A percentile compares a stretch with the other conserved stretches of the same genome.
Evolutionary conservation across 2,113 vertebrate genomes (phyloP).

Genomic region (Neogobius melanostomus): DNA sequence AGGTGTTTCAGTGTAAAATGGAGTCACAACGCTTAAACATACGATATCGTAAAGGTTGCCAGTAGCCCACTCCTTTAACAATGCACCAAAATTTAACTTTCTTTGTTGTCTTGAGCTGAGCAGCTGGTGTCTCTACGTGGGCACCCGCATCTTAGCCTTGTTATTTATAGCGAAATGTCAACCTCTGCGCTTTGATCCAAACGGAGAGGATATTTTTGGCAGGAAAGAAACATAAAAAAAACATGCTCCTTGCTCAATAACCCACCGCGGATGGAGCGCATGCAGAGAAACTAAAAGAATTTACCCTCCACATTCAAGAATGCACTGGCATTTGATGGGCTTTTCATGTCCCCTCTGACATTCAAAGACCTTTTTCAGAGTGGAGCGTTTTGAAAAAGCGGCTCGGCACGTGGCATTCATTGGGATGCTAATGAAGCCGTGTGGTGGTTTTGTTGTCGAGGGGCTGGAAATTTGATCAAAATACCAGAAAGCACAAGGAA

Average conservation of each 20-base stretch:
- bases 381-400: slow-evolving; percentile 32
- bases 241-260: background rate
- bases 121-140: slow-evolving; percentile 2
- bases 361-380: slow-evolving; percentile 56
- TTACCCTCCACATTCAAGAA: slow-evolving; percentile 1
- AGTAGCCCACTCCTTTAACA: background rate
- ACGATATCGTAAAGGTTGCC: no score
- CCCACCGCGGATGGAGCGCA: slow-evolving; percentile 13
- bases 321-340: slow-evolving; percentile 56
- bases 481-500: slow-evolving; percentile 6
- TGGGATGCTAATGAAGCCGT: slow-evolving; percentile 43
- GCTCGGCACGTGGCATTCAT: slow-evolving; percentile 60
- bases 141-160: slow-evolving; percentile 1
- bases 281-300: slow-evolving; percentile 7
- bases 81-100: background rate
- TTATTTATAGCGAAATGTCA: slow-evolving; percentile 56
- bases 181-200: slow-evolving; percentile 36
- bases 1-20: background rate
- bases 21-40: no score
- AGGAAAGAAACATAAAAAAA: slow-evolving; percentile 2
- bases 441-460: slow-evolving; percentile 10
- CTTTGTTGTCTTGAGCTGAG: slow-evolving; percentile 8
- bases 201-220: slow-evolving; percentile 60
- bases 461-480: slow-evolving; percentile 35
- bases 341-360: slow-evolving; percentile 62